Conservation (phyloP, 1,140 invertebrate species). For the Drosophila sp. region DNA sequence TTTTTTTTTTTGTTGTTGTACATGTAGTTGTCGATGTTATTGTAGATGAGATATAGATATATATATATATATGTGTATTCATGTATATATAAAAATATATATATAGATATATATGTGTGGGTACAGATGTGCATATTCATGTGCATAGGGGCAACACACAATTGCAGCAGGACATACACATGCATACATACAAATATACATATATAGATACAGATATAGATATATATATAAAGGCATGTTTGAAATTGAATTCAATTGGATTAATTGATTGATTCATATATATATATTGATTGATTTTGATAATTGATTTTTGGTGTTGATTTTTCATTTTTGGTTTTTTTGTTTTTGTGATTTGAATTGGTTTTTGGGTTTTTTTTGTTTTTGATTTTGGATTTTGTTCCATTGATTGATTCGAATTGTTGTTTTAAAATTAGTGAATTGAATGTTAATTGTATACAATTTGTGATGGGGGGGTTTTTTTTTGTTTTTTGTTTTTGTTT, state of each 20-base stretch:
- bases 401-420: constrained; percentile 24
- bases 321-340: constrained; percentile 35
- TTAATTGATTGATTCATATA: constrained; percentile 11
- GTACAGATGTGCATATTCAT: constrained; percentile 27
- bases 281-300: constrained; percentile 21
- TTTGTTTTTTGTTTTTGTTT: constrained; percentile 25
- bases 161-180: constrained; percentile 30
- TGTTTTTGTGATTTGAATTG: constrained; percentile 29
- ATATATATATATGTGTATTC: constrained; percentile 42
- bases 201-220: constrained; percentile 45
- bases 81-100: constrained; percentile 44
- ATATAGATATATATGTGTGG: constrained; percentile 39
- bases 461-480: background rate
- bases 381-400: constrained; percentile 28
- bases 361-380: constrained; percentile 30
- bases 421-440: background rate
- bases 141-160: constrained; percentile 22
- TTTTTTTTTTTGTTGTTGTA: constrained; percentile 47
- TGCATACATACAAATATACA: constrained; percentile 37
- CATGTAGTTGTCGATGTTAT: constrained; percentile 66
- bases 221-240: constrained; percentile 13
- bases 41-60: constrained; percentile 53
- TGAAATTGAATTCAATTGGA: constrained; percentile 28
- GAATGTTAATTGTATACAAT: constrained; percentile 29
- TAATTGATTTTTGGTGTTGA: constrained; percentile 36